Conservation (phyloP, 2,888 invertebrate genomes). For the Morinoia aosen region DNA sequence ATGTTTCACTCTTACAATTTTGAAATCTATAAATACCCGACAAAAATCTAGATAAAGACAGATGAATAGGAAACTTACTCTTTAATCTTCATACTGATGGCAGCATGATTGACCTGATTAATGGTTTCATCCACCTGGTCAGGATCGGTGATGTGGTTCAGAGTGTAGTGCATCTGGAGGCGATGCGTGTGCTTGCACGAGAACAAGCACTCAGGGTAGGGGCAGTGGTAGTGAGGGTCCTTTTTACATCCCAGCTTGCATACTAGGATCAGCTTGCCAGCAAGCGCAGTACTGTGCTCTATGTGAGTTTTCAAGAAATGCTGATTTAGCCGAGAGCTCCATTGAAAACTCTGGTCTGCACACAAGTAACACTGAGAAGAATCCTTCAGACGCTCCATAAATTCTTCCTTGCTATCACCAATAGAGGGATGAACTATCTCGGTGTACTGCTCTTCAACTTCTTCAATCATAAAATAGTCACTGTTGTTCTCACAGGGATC, state of each 20-base stretch:
- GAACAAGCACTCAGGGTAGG: slow-evolving; percentile 42
- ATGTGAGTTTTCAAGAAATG: slow-evolving; percentile 45
- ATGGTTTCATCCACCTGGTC: slow-evolving; percentile 21
- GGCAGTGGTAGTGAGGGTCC: slow-evolving; percentile 45
- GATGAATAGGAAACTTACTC: slow-evolving; percentile 13
- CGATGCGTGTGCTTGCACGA: slow-evolving; percentile 32
- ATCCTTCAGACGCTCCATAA: neutral
- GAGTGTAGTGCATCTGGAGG: slow-evolving; percentile 32
- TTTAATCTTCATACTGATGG: slow-evolving; percentile 32
- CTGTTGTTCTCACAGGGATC: slow-evolving; percentile 40
- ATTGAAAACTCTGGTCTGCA: slow-evolving; percentile 24
- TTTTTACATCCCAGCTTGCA: slow-evolving; percentile 52
- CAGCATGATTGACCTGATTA: slow-evolving; percentile 34
- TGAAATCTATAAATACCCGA: neutral
- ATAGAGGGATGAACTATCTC: slow-evolving; percentile 38
- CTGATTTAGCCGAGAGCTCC: neutral
- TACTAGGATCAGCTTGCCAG: slow-evolving; percentile 1
- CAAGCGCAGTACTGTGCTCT: neutral
- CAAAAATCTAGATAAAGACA: neutral
- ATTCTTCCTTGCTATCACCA: slow-evolving; percentile 44
- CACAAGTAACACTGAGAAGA: slow-evolving; percentile 22
- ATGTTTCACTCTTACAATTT: too few species aligned
- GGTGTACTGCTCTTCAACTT: slow-evolving; percentile 39
- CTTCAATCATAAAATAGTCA: slow-evolving; percentile 50
- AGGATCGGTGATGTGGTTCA: slow-evolving; percentile 45